Evolutionary conservation across 2,797 vertebrate genomes (phyloP), one percentile per base, ranked within the genome.

Genomic region (Lutjanus campechanus): DNA sequence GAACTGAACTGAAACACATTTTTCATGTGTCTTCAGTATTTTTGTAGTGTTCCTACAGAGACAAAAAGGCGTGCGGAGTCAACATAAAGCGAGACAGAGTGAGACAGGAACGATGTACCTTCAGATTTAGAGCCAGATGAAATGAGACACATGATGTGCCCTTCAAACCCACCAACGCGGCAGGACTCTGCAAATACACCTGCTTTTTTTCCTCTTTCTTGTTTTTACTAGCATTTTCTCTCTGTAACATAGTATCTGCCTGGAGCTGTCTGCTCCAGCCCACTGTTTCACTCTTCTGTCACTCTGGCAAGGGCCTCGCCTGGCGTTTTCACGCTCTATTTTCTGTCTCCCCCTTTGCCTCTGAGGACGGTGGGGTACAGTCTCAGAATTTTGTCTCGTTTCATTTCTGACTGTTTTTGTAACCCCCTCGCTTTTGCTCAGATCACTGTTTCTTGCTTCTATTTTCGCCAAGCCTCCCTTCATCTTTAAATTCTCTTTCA

Each of bases 151-250:
- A 82, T 83, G 84, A 90, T 55, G 81, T 85, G 85, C 77, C 78
- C 84, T 85, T 91, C 84, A 82, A 86, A 91, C 85, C 73, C 73
- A 76, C 60, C 82, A 77, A 58, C 84, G 15, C 61, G 50, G 76
- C 88, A 81, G 83, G 83, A 78, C 88, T 85, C 84, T 81, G 51
- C 87, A 88, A 88, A 90, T 79, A 89, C 83, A 89, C 88, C 77
- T 85, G 85, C 77, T 65, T 75, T 76, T 29, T 76, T 79, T 49
- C 55, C 11, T 58, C 54, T 51, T 50, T 81, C 64, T 84, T 88
- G 73, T 88, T 86, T 85, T 82, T 77, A 86, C 78, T 65, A 65
- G 76, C 60, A 22, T 80, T 84, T 36, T 88, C 75, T 85, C 68
- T 89, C 64, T 77, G 80, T 83, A 85, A 77, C 86, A 70, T 61